Evolutionary conservation across 2,888 invertebrate genomes (phyloP), one percentile per base, ranked within the genome.

Genomic region (Terebella lapidaria): DNA sequence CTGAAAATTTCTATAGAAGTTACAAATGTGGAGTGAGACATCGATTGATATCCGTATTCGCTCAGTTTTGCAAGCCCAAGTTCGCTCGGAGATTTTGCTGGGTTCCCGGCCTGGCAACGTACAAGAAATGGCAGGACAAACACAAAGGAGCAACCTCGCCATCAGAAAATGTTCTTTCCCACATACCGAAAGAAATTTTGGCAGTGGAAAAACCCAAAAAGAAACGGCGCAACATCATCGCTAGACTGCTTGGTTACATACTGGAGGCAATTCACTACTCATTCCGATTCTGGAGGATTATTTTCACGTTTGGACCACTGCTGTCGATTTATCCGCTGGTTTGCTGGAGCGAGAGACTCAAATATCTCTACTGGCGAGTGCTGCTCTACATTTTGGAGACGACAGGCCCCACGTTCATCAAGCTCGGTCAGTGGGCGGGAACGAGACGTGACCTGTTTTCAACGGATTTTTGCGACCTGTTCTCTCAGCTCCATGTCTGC

Each of bases 381-480:
- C 29, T 74, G 28, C 60, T 72, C 35, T 20, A 45, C 70, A 78
- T 75, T 20, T 71, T 82, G 24, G 79, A 82, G 65, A 68, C 70
- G 54, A 73, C 81, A 22, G 84, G 84, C 0, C 83, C 84, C 1
- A 81, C 83, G n/a, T 82, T 83, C 56, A 74, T 83, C 26, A 84
- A 84, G 70, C 74, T 84, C 24, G 83, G 83, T 1, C 84, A 84
- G 67, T 84, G 84, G 84, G 79, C 81, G 27, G 79, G 82, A 26
- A 84, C 83, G 3, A 67, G 84, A 18, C 70, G 81, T 49, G 84
- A 84, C 67, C 62, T 84, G 30, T 83, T 84, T 64, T 75, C 82
- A 2, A 72, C 75, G 53, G 77, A 82, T 29, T 71, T 84, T 63
- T 84, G 84, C 69, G 71, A 74, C 26, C 67, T 67, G 2, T 74